Evolutionary conservation across 64 coral and sea anemone genomes (phyloP), one percentile per base, ranked within the genome.

Genomic region (Astreopora myriophthalma): DNA sequence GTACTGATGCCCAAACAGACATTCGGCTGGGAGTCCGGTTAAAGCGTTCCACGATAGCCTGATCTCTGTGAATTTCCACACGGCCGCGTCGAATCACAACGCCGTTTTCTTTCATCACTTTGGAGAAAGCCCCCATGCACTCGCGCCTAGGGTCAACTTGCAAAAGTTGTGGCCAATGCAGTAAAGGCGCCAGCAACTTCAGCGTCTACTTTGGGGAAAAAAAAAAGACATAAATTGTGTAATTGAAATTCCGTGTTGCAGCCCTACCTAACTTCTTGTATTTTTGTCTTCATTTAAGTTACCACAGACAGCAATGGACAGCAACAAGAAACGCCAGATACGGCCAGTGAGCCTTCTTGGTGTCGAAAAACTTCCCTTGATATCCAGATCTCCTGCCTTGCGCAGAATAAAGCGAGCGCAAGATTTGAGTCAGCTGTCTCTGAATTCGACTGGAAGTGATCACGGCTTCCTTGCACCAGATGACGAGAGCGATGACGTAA

Each of bases 341-440:
- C 71, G 36, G 34, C 19, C 33, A 8, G 33, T 24, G 11, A n/a
- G 71, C 33, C 34, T n/a, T n/a, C n/a, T 4, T n/a, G 6, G 33
- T 22, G 19, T 3, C 71, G 71, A 74, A 38, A 3, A n/a, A n/a
- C 5, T 74, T 14, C 71, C 71, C 3, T 74, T 74, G 71, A 38
- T 74, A 10, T 22, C 34, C 39, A 22, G 38, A n/a, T 22, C 2
- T 74, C 34, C 71, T 23, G 6, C 6, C 5, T 34, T 74, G 20
- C 19, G 39, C 20, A 32, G 71, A 34, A 17, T 6, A 35, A 35
- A 74, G 35, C 71, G 71, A 39, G 71, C 71, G 1, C 34, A 38
- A 38, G 71, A n/a, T 22, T 19, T 74, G 71, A 74, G 71, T 33
- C 33, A 35, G 34, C 36, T 74, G 71, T 74, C 71, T 74, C 71